A percentile compares a stretch with the other conserved stretches of the same genome.
Conservation (phyloP, 2,797 vertebrate species). For the Enteromius thamalakanensis region DNA sequence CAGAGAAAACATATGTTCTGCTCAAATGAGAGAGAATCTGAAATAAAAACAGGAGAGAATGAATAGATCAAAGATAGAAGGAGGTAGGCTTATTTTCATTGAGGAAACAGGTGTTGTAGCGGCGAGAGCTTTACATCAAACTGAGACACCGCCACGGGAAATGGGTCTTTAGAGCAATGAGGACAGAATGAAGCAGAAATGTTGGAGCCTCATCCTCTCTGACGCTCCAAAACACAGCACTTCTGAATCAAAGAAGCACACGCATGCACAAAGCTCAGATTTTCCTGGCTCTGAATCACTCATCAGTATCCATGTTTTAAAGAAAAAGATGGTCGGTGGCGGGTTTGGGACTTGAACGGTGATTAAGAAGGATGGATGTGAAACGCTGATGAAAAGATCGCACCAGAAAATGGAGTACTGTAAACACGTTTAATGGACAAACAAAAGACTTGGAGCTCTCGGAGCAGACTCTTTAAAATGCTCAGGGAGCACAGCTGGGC, state of each 20-base stretch:
- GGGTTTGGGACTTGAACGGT: conserved; percentile 17
- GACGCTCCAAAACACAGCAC: conserved; percentile 23
- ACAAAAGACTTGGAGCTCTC: conserved; percentile 18
- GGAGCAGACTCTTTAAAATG: conserved; percentile 23
- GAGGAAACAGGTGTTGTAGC: conserved; percentile 66
- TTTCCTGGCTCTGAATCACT: conserved; percentile 12
- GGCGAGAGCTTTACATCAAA: conserved; percentile 66
- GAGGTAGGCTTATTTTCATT: conserved; percentile 13
- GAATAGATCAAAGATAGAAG: conserved; percentile 38
- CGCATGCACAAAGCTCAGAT: background rate
- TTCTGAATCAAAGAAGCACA: conserved; percentile 21
- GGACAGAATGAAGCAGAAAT: conserved; percentile 20
- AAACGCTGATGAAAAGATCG: conserved; percentile 6
- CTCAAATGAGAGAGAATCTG: conserved; percentile 17
- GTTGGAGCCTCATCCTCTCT: conserved; percentile 25
- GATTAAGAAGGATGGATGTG: conserved; percentile 19
- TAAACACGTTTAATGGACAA: conserved; percentile 28
- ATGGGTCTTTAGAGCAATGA: conserved; percentile 52
- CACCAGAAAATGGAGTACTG: conserved; percentile 15
- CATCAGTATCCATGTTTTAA: background rate
- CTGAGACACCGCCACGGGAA: conserved; percentile 60
- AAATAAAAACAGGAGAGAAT: conserved; percentile 52
- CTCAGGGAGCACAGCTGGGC: conserved; percentile 15
- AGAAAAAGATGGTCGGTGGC: background rate
- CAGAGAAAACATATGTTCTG: conserved; percentile 11